Evolutionary conservation across 1,140 invertebrate species (phyloP).

Genomic region (Formica selysi): DNA sequence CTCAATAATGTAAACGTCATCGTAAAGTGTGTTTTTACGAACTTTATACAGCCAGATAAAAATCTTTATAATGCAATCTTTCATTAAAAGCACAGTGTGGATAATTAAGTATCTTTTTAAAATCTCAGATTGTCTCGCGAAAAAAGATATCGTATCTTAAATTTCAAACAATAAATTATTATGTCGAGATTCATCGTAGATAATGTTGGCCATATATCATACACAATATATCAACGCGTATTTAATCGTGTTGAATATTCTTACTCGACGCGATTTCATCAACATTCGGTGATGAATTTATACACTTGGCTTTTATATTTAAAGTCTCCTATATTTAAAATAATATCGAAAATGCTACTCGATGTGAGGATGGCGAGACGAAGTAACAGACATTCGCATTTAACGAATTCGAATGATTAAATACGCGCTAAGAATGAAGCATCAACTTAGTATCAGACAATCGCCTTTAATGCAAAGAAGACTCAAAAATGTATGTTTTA

Average conservation of each 20-base stretch:
- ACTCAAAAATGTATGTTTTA: not conserved
- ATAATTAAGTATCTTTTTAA: slow-evolving; percentile 13
- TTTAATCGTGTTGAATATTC: not conserved
- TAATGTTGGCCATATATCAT: not conserved
- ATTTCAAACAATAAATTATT: not conserved
- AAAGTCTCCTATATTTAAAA: no score
- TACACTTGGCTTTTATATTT: no score
- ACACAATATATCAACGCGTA: not conserved
- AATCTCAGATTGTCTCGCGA: not conserved
- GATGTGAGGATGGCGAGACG: no score
- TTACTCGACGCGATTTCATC: no score
- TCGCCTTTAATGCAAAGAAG: not conserved
- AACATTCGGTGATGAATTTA: not conserved
- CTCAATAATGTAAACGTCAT: slow-evolving; percentile 12
- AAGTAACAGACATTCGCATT: not conserved
- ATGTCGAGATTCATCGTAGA: not conserved
- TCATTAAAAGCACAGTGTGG: not conserved
- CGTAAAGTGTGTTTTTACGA: slow-evolving; percentile 2
- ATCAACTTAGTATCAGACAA: not conserved
- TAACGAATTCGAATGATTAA: not conserved
- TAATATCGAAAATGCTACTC: not conserved
- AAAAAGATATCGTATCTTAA: not conserved
- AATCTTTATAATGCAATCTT: not conserved
- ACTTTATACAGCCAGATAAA: not conserved
- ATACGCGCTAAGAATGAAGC: not conserved